Conservation (phyloP, 2,797 vertebrate species). For the Rhadinocentrus ornatus region DNA sequence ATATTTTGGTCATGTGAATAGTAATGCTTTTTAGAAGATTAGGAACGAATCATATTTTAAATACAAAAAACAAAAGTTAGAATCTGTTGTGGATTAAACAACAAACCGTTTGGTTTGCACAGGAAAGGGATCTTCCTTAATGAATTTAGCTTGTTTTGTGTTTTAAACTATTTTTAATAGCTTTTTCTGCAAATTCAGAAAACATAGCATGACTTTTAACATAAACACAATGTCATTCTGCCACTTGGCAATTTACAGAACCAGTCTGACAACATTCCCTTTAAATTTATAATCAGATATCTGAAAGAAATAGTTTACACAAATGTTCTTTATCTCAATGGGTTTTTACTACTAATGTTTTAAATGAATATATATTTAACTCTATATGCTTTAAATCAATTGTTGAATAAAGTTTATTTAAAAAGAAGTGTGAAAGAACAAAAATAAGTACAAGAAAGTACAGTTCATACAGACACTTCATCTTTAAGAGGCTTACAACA, state of each 20-base stretch:
- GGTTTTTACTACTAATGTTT: background rate
- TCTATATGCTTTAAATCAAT: background rate
- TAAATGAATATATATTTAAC: background rate
- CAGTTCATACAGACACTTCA: background rate
- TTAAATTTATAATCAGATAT: background rate
- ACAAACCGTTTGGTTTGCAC: background rate
- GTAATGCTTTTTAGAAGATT: conserved; percentile 4
- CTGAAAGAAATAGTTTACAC: background rate
- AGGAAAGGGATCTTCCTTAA: background rate
- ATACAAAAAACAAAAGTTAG: background rate
- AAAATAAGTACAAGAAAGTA: background rate
- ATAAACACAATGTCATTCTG: background rate
- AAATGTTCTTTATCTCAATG: background rate
- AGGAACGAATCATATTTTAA: background rate
- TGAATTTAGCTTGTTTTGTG: background rate
- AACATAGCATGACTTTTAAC: background rate
- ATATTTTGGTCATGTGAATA: background rate
- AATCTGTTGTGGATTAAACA: background rate
- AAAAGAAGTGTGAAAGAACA: conserved; percentile 10
- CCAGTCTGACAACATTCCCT: background rate
- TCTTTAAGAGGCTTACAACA: background rate
- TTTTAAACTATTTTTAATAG: conserved; percentile 4
- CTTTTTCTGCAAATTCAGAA: background rate
- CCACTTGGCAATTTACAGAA: background rate
- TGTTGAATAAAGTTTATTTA: conserved; percentile 23